These are phyloP conservation scores for Lepus oiostolus DNA, from an alignment of 2,797 vertebrate species.

Conservation along the genomic window DNA sequence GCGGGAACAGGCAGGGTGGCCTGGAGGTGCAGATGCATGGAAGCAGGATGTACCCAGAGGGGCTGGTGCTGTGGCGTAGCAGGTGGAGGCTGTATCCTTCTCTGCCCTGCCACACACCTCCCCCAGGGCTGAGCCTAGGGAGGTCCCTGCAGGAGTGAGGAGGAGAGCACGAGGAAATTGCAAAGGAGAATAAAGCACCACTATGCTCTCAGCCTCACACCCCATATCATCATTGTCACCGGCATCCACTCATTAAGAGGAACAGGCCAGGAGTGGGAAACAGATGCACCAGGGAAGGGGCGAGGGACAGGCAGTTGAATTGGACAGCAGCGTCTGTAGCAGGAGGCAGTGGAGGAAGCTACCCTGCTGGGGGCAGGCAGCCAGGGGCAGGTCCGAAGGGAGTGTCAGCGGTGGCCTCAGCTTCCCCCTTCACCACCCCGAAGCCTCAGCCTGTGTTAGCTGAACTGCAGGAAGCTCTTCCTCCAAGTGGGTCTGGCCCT, in stretches of 20 bases:
- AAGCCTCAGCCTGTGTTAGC: background rate
- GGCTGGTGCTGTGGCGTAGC: no score
- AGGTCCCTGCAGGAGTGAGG: background rate
- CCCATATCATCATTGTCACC: background rate
- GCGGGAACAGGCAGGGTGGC: background rate
- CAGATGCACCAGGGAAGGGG: rapidly evolving
- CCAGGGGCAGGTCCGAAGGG: background rate
- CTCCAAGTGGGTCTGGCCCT: rapidly evolving
- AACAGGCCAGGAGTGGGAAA: background rate
- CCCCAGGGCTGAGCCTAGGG: background rate
- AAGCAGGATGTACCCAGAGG: background rate
- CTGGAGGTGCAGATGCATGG: background rate
- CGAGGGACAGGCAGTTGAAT: background rate
- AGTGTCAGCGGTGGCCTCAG: background rate
- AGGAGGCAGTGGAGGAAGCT: background rate
- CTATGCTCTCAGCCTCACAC: rapidly evolving
- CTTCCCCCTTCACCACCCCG: background rate
- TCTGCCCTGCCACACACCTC: background rate
- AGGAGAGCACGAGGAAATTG: background rate
- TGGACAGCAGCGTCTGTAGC: background rate
- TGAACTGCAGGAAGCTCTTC: background rate
- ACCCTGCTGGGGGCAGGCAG: no score
- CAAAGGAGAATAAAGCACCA: rapidly evolving
- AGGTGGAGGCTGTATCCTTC: background rate
- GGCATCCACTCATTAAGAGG: background rate